Evolutionary conservation across 2,797 vertebrate genomes (phyloP), one percentile per base, ranked within the genome.

Genomic region (Smutsia temminckii): DNA sequence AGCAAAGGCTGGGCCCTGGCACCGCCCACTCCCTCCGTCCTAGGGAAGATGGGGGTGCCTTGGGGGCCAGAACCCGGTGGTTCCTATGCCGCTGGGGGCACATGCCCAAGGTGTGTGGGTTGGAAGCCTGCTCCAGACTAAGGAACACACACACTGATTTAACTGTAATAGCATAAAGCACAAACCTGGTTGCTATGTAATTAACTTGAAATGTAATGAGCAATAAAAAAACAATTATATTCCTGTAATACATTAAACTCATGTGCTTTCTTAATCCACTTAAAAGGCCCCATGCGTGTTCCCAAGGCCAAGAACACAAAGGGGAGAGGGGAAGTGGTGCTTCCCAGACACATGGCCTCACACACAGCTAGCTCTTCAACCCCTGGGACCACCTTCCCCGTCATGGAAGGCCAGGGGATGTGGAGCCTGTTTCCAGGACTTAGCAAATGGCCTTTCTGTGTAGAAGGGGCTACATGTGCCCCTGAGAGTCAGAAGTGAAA

Each of bases 151-250:
- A 2, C 12, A 61, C 0, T 0, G 77, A 71, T 75, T 83, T 18
- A 96, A 57, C 69, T 57, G 97, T 74, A 32, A 64, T 91, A 75
- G 89, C 96, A 89, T 94, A 94, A 96, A 96, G 85, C 88, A 84
- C 93, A 96, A 96, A 96, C 90, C 90, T 97, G 85, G 94, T 97
- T 98, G 97, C 97, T 97, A 90, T 95, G 96, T 98, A 97, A 98
- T 98, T 98, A 98, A 98, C 97, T 98, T 59, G 77, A 96, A 97
- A 96, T 96, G 96, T 98, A 98, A 98, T 89, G 97, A 98, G 98
- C 97, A 98, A 97, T 98, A 98, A 98, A 98, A 98, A 96, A 66
- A 98, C 97, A 97, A 97, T 98, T 97, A 98, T 51, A 75, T 61
- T 96, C 94, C 97, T 97, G 95, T 96, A 96, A 97, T 85, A 59